These are phyloP conservation scores for Philypnodon macrostomus DNA, from an alignment of 2,797 vertebrate species.

Conservation along the genomic window DNA sequence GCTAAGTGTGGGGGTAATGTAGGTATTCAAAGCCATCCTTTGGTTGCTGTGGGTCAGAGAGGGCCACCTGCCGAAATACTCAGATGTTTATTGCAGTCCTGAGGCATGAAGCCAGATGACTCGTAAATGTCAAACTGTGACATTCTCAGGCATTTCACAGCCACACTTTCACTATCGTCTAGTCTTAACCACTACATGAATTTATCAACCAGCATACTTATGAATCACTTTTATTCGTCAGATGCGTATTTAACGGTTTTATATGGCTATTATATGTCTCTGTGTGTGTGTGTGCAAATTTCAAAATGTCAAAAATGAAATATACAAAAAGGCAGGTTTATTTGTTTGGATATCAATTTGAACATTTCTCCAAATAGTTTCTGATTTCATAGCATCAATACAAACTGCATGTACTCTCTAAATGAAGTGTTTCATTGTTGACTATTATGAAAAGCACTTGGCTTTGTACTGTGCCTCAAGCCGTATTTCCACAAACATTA, in stretches of 20 bases:
- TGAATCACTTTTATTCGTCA: too few relatives aligned
- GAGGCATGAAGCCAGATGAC: constrained; percentile 15
- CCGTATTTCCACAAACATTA: background rate
- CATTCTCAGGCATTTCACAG: constrained; percentile 20
- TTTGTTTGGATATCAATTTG: too few relatives aligned
- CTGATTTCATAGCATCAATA: too few relatives aligned
- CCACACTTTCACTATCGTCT: constrained; percentile 11
- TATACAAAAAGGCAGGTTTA: too few relatives aligned
- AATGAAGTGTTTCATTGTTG: background rate
- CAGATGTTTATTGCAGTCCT: constrained; percentile 5
- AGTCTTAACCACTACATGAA: background rate
- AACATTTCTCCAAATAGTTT: too few relatives aligned
- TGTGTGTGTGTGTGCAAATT: too few relatives aligned
- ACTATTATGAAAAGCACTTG: background rate
- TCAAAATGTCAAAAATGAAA: background rate
- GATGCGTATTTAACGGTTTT: too few relatives aligned
- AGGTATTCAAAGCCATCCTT: background rate
- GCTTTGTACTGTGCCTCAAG: background rate
- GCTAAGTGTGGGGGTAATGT: background rate
- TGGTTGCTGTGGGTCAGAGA: background rate
- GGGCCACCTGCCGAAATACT: constrained; percentile 1
- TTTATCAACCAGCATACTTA: too few relatives aligned
- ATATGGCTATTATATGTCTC: too few relatives aligned
- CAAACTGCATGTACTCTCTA: background rate
- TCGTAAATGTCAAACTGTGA: constrained; percentile 37